Evolutionary conservation across 1,140 invertebrate species (phyloP).

Genomic region (Coptotermes formosanus): DNA sequence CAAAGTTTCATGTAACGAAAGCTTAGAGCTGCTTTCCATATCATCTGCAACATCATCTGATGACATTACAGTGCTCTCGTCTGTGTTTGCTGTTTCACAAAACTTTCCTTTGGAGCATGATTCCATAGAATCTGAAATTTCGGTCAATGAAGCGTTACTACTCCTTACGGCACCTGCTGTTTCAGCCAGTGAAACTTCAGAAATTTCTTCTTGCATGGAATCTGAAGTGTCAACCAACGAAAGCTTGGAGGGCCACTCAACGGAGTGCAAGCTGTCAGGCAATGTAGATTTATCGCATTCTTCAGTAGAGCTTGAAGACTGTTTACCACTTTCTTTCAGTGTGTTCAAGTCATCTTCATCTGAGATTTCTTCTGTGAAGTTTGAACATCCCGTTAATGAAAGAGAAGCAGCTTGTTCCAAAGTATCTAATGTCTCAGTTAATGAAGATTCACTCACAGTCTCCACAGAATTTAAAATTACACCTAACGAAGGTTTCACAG

Average conservation of each 20-base stretch:
- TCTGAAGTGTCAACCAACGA: neutral
- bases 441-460: neutral
- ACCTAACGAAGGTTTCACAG: neutral
- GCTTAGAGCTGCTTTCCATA: neutral
- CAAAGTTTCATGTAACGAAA: neutral
- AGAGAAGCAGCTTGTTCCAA: too few relatives aligned
- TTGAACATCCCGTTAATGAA: too few relatives aligned
- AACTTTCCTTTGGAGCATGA: neutral
- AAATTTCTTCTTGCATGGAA: neutral
- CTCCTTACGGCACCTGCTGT: neutral
- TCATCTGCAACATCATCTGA: neutral
- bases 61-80: neutral
- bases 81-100: neutral
- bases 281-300: neutral
- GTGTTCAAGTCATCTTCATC: too few relatives aligned
- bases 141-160: neutral
- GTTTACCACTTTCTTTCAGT: too few relatives aligned
- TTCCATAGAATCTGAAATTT: neutral
- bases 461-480: neutral
- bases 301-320: too few relatives aligned
- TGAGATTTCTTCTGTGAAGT: too few relatives aligned
- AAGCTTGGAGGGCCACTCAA: too few relatives aligned
- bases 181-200: neutral
- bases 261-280: neutral
- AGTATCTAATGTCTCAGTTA: too few relatives aligned